Evolutionary conservation across 2,888 invertebrate species (phyloP).

Genomic region (Cerastoderma edule): DNA sequence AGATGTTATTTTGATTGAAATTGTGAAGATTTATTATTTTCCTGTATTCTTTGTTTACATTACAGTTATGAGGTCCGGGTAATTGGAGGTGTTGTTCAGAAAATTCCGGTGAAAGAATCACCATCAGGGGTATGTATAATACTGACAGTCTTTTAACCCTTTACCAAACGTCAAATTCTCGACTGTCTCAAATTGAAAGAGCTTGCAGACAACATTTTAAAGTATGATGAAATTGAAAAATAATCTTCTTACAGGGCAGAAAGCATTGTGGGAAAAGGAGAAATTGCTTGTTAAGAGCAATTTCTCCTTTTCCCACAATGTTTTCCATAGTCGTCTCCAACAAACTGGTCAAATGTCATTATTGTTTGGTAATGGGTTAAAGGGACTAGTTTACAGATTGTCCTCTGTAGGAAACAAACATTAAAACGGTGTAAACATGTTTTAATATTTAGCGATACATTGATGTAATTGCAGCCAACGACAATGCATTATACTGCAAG

Average conservation of each 20-base stretch:
- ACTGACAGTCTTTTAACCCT: not conserved
- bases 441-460: too few species aligned
- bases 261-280: not conserved
- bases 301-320: constrained; percentile 13
- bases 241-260: too few species aligned
- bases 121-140: constrained; percentile 56
- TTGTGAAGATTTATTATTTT: too few species aligned
- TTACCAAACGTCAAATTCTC: not conserved
- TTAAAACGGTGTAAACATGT: too few species aligned
- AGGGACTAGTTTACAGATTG: too few species aligned
- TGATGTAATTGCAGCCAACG: too few species aligned
- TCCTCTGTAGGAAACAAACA: too few species aligned
- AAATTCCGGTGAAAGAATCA: constrained; percentile 67
- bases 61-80: constrained; percentile 74
- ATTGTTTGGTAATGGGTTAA: too few species aligned
- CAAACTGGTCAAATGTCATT: too few species aligned
- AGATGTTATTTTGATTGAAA: too few species aligned
- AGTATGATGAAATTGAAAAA: not conserved
- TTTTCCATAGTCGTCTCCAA: too few species aligned
- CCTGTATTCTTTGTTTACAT: constrained; percentile 3
- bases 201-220: not conserved
- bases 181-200: not conserved
- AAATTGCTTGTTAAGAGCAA: not conserved
- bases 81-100: constrained; percentile 77
- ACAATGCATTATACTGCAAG: too few species aligned